Percentiles rank a stretch among this genome's conserved stretches.
Conservation (phyloP, 37 sponge, comb jelly and placozoan species). For the Ianthella basta region DNA sequence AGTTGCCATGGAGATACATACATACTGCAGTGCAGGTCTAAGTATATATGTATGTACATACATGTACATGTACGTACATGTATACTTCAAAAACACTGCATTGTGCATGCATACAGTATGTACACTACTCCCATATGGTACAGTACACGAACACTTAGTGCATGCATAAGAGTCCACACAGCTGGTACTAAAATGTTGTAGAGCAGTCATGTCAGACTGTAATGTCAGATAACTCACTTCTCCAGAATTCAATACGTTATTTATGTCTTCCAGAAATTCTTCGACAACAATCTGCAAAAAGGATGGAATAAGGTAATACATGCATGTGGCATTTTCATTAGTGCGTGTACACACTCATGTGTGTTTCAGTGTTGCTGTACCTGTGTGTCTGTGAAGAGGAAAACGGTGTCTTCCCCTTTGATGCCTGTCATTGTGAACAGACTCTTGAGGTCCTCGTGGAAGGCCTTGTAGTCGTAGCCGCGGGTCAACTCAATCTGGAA, state of each 20-base stretch:
- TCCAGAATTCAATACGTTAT: slow-evolving; percentile 99
- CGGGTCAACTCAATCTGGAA: slow-evolving; percentile 98
- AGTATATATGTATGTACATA: neutral
- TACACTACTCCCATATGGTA: too few species aligned
- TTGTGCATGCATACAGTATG: neutral
- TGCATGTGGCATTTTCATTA: neutral
- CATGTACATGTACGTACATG: neutral
- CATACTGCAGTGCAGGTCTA: neutral
- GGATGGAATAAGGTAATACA: neutral
- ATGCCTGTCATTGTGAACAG: slow-evolving; percentile 92
- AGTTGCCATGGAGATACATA: neutral
- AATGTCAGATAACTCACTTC: slow-evolving; percentile 55
- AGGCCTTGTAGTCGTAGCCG: slow-evolving; percentile 93
- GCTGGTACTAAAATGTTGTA: too few species aligned
- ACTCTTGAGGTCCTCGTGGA: slow-evolving; percentile 94
- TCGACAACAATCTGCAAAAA: slow-evolving; percentile 87
- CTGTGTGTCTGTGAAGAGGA: slow-evolving; percentile 99
- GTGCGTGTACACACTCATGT: too few species aligned
- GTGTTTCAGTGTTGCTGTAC: slow-evolving; percentile 22
- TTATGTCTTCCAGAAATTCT: slow-evolving; percentile 98
- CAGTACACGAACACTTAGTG: too few species aligned
- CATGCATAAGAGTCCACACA: too few species aligned
- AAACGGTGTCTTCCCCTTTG: slow-evolving; percentile 85
- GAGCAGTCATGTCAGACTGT: too few species aligned
- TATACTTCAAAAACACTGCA: neutral